Evolutionary conservation across 2,888 invertebrate species (phyloP).

Genomic region (Frankliniella fusca): DNA sequence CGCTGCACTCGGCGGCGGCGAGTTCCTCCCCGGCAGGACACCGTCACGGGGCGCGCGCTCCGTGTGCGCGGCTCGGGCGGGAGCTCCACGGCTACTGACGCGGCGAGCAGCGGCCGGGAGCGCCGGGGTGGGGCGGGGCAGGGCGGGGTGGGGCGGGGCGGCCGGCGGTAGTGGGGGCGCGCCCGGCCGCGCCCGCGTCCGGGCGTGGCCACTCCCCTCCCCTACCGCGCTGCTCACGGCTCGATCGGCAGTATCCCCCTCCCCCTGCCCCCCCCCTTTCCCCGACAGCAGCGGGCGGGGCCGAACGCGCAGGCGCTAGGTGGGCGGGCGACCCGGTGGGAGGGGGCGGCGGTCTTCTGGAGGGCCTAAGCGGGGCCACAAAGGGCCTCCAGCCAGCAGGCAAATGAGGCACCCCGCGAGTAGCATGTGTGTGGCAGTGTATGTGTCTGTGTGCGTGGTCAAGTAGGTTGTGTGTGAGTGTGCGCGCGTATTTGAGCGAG

Average conservation of each 20-base stretch:
- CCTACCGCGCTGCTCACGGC: neutral
- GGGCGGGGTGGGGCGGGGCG: neutral
- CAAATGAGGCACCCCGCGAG: neutral
- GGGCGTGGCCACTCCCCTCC: constrained; percentile 4
- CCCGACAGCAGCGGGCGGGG: neutral
- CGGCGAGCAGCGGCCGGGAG: neutral
- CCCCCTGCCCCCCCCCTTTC: too few relatives aligned
- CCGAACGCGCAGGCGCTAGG: neutral
- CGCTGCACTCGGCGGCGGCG: neutral
- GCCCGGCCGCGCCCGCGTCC: neutral
- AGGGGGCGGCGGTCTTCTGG: too few relatives aligned
- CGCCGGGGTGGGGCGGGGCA: neutral
- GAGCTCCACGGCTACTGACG: constrained; percentile 15
- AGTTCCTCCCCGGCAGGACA: neutral
- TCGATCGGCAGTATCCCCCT: neutral
- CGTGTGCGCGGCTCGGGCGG: neutral
- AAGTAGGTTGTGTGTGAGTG: too few relatives aligned
- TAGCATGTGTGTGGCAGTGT: too few relatives aligned
- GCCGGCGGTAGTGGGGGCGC: neutral
- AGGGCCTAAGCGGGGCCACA: too few relatives aligned
- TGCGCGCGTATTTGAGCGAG: too few relatives aligned
- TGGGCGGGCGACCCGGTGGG: neutral
- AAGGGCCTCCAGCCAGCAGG: neutral
- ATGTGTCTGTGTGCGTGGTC: too few relatives aligned
- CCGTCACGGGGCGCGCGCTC: neutral